phyloP scores from a whole-genome alignment of 2,888 invertebrate genomes.

The Macrophya annulata region DNA sequence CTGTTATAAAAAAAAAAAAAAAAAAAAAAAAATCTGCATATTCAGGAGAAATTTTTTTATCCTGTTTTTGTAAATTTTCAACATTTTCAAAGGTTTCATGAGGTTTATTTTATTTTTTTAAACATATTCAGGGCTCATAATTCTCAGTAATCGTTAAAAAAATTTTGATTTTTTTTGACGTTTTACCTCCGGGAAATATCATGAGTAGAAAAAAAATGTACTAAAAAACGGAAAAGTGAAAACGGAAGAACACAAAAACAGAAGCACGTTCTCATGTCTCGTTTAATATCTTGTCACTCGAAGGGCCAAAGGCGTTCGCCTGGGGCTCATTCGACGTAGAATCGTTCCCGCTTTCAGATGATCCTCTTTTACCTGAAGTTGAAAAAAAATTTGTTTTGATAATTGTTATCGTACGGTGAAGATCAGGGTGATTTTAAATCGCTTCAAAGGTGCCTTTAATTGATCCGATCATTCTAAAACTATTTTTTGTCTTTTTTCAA shows the following conservation, averaged over 20 bases:
- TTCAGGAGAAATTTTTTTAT: background rate
- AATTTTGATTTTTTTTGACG: background rate
- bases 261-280: constrained; percentile 7
- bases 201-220: background rate
- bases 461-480: background rate
- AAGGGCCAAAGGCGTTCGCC: background rate
- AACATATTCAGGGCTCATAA: background rate
- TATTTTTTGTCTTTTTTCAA: background rate
- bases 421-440: background rate
- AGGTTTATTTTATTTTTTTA: background rate
- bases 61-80: background rate
- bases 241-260: background rate
- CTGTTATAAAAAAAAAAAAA: background rate
- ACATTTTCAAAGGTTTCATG: background rate
- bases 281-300: constrained; percentile 1
- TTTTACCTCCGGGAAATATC: background rate
- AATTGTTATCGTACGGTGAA: background rate
- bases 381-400: no score
- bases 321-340: background rate
- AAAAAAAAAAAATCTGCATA: background rate
- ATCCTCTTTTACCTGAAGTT: no score
- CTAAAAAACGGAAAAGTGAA: background rate
- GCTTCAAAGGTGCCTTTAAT: background rate
- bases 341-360: constrained; percentile 19
- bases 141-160: background rate